Evolutionary conservation across 2,113 vertebrate species (phyloP), one percentile per base, ranked within the genome.

Genomic region (Cyanoderma ruficeps): DNA sequence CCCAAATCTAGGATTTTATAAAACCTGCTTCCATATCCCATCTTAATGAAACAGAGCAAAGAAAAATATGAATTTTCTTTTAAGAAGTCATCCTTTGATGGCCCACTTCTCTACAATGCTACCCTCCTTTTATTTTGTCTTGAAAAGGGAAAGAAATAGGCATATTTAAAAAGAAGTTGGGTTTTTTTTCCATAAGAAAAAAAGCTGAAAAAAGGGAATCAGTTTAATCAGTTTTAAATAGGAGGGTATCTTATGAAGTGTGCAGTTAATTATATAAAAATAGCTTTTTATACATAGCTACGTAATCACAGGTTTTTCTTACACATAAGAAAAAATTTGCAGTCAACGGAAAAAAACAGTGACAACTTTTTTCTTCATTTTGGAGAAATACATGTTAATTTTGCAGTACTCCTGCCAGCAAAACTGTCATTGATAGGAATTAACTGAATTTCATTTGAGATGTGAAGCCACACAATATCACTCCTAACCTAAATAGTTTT

Each of bases 21-120:
- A 94, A 94, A 68, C 18, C 17, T 92, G 30, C 1, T 11, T 12
- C 10, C 8, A 39, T 44, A 67, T 39, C 19, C 33, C 35, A 21
- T 83, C 94, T 87, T 80, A 64, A 78, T 71, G 52, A 87, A 93
- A 85, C 13, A 74, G 44, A 89, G 81, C 25, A 94, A 75, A 72
- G 18, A 68, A 37, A 79, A 74, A 69, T 35, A 46, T 16, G 3
- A 35, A 49, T 91, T 94, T 87, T 85, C 18, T 92, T 91, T 79
- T 76, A 94, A 84, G n/a, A 78, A 94, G 41, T 71, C 92, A 91
- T 74, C 31, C 21, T 94, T 92, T 93, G 83, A 92, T 94, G 50
- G 37, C 37, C 52, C 74, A 91, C 44, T 89, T 89, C n/a, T 89
- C 64, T 80, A 71, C 44, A 65, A 49, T 1, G 8, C 46, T 55